Conservation (phyloP, 2,888 invertebrate species). For the Drosophila lacicola region DNA sequence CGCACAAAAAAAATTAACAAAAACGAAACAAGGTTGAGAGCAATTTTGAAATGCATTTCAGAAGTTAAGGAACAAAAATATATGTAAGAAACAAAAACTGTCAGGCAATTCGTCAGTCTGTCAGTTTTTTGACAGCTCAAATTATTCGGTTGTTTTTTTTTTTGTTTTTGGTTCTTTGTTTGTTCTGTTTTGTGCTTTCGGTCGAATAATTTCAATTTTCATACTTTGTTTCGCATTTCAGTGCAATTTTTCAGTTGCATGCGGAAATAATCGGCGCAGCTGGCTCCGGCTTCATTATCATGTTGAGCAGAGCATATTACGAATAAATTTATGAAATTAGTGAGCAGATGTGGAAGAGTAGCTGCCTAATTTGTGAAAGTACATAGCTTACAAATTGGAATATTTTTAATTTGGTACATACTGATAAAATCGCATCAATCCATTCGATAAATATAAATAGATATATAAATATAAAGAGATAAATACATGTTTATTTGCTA, state of each 20-base stretch:
- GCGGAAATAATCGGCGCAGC: conserved; percentile 64
- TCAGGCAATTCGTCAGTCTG: conserved; percentile 66
- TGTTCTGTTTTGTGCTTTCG: conserved; percentile 42
- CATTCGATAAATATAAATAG: no score
- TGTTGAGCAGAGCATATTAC: conserved; percentile 28
- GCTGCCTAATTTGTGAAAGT: conserved; percentile 10
- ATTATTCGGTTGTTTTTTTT: conserved; percentile 31
- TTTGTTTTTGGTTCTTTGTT: conserved; percentile 42
- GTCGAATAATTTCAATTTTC: conserved; percentile 48
- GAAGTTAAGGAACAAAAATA: conserved; percentile 28
- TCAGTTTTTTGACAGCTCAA: conserved; percentile 70
- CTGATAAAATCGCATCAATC: no score
- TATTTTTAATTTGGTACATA: neutral
- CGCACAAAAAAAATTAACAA: conserved; percentile 8
- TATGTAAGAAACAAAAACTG: conserved; percentile 35
- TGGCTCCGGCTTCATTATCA: conserved; percentile 38
- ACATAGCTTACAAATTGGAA: neutral
- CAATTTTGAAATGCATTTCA: conserved; percentile 49
- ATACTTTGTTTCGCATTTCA: conserved; percentile 39
- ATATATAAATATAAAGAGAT: no score
- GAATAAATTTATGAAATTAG: conserved; percentile 7
- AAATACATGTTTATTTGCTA: no score
- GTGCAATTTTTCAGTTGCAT: conserved; percentile 57
- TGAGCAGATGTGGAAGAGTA: neutral
- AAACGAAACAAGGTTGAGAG: conserved; percentile 42